phyloP scores from a whole-genome alignment of 2,113 vertebrate species.

The Salvator merianae region DNA sequence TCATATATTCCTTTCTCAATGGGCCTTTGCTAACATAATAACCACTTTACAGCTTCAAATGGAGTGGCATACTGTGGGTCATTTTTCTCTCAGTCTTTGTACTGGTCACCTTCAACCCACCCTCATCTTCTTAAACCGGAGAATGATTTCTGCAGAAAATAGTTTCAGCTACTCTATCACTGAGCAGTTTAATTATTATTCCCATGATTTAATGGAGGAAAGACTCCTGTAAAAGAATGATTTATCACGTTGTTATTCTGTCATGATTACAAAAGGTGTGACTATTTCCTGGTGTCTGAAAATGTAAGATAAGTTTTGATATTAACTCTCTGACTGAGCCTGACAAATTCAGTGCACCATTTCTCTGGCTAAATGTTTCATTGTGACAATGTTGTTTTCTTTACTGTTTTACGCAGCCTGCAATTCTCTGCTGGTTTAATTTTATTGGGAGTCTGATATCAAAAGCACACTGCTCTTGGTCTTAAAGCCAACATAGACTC shows the following conservation, averaged over 20 bases:
- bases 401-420: constrained; percentile 8
- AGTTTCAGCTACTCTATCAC: constrained; percentile 42
- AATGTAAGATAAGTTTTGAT: constrained; percentile 51
- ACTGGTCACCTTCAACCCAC: constrained; percentile 27
- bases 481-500: constrained; percentile 23
- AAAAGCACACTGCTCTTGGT: constrained; percentile 16
- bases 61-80: constrained; percentile 4
- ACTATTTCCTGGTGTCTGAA: constrained; percentile 46
- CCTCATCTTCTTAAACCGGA: constrained; percentile 30
- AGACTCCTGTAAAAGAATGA: constrained; percentile 40
- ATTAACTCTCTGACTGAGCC: constrained; percentile 8
- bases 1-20: neutral
- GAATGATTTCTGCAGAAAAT: constrained; percentile 53
- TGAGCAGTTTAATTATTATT: constrained; percentile 61
- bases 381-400: constrained; percentile 12
- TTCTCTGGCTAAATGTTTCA: constrained; percentile 28
- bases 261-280: constrained; percentile 44
- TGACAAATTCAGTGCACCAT: constrained; percentile 36
- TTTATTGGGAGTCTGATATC: constrained; percentile 22
- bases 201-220: constrained; percentile 56
- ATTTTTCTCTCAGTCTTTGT: constrained; percentile 26
- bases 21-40: neutral
- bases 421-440: constrained; percentile 38
- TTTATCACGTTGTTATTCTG: constrained; percentile 54
- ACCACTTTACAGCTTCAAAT: neutral